phyloP scores from a whole-genome alignment of 2,113 vertebrate species.

The Rhinogobius similis region DNA sequence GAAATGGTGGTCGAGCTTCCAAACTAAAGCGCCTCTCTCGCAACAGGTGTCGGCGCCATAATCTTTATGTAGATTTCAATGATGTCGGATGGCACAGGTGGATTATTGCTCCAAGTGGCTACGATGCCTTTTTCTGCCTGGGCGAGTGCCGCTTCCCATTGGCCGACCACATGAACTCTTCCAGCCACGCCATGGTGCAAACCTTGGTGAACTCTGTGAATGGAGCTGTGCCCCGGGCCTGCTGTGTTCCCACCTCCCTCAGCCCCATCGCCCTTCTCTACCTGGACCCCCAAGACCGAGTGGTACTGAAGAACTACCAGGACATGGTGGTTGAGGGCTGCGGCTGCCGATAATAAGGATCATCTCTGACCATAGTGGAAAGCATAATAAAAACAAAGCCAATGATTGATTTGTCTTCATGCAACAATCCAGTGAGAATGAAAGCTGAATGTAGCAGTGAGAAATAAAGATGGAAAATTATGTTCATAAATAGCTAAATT shows the following conservation, averaged over 20 bases:
- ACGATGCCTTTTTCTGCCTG: slow-evolving; percentile 84
- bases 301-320: slow-evolving; percentile 85
- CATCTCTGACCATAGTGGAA: not conserved
- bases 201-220: slow-evolving; percentile 85
- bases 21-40: slow-evolving; percentile 78
- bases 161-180: slow-evolving; percentile 86
- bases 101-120: slow-evolving; percentile 84
- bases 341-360: slow-evolving; percentile 77
- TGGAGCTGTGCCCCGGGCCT: slow-evolving; percentile 77
- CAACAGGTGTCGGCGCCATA: slow-evolving; percentile 79
- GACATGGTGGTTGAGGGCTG: slow-evolving; percentile 87
- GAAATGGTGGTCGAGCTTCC: slow-evolving; percentile 73
- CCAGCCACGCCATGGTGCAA: slow-evolving; percentile 85
- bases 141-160: slow-evolving; percentile 84
- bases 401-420: not conserved
- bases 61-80: slow-evolving; percentile 83
- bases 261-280: slow-evolving; percentile 84
- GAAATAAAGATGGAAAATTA: slow-evolving; percentile 17
- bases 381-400: not conserved
- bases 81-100: slow-evolving; percentile 85
- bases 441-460: slow-evolving; percentile 38
- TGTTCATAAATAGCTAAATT: slow-evolving; percentile 21
- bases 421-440: slow-evolving; percentile 14
- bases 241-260: slow-evolving; percentile 83
- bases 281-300: slow-evolving; percentile 80